Conservation (phyloP, 2,113 vertebrate species). For the Osmerus mordax region DNA sequence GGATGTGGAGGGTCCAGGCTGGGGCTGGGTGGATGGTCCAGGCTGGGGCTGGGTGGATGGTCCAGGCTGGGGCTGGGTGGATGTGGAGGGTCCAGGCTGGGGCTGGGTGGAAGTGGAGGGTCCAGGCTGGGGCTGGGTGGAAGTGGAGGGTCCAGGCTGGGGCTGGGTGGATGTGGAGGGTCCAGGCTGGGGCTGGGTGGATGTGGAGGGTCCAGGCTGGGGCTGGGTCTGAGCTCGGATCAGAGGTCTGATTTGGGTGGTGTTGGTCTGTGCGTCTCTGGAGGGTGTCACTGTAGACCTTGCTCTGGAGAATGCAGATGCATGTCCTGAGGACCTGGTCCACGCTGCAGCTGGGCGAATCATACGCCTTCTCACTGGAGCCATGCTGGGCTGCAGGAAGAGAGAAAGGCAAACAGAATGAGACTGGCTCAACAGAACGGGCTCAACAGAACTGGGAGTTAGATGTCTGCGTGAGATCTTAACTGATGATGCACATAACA, state of each 20-base stretch:
- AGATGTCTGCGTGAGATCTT: too few species aligned
- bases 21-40: conserved; percentile 38
- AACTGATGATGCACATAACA: too few species aligned
- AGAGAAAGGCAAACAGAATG: conserved; percentile 1
- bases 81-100: conserved; percentile 19
- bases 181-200: not conserved
- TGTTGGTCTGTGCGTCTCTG: conserved; percentile 21
- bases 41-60: conserved; percentile 19
- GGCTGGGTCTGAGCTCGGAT: conserved; percentile 10
- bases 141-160: not conserved
- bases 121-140: not conserved
- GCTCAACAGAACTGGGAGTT: not conserved
- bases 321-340: conserved; percentile 26
- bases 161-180: conserved; percentile 29
- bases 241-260: conserved; percentile 21
- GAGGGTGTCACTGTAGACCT: not conserved
- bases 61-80: conserved; percentile 8
- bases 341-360: conserved; percentile 64
- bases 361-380: conserved; percentile 48
- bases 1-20: not conserved
- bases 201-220: conserved; percentile 19
- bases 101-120: not conserved
- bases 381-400: conserved; percentile 47
- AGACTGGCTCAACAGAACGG: not conserved
- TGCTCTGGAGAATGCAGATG: conserved; percentile 6